Percentiles rank a stretch among this genome's conserved stretches.
Evolutionary conservation across 1,140 invertebrate species (phyloP).

Genomic region (Pristionchus pacificus): DNA sequence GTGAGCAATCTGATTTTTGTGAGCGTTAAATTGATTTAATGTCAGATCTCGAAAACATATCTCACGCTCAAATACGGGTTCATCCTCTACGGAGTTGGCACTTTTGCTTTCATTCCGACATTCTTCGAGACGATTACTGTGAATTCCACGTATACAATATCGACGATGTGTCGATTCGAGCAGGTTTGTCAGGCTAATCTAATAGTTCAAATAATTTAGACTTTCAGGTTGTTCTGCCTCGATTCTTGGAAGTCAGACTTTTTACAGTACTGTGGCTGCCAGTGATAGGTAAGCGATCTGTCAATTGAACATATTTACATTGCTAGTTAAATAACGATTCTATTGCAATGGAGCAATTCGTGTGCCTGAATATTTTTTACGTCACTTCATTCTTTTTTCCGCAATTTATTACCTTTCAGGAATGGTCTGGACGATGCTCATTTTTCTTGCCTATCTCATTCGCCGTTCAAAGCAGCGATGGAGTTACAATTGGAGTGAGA

Average conservation of each 20-base stretch:
- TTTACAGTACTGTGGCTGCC: not conserved
- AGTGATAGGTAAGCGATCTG: not conserved
- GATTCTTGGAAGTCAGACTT: not conserved
- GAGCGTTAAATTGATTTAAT: no score
- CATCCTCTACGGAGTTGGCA: no score
- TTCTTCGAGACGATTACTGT: not conserved
- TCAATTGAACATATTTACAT: no score
- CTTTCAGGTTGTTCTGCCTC: not conserved
- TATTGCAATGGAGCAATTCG: no score
- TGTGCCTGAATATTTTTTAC: no score
- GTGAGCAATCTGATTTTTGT: no score
- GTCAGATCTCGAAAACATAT: no score
- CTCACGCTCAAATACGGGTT: no score
- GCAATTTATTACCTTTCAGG: no score
- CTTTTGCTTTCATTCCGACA: not conserved
- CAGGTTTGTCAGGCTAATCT: not conserved
- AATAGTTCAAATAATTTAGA: no score
- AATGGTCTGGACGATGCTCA: not conserved
- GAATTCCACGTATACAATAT: not conserved
- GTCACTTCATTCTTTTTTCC: no score
- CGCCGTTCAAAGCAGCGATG: not conserved
- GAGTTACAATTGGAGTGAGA: not conserved
- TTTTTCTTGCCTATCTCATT: not conserved
- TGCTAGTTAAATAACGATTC: no score
- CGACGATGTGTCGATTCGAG: not conserved